Evolutionary conservation across 1,140 invertebrate genomes (phyloP).

Genomic region (Gryllus bimaculatus): DNA sequence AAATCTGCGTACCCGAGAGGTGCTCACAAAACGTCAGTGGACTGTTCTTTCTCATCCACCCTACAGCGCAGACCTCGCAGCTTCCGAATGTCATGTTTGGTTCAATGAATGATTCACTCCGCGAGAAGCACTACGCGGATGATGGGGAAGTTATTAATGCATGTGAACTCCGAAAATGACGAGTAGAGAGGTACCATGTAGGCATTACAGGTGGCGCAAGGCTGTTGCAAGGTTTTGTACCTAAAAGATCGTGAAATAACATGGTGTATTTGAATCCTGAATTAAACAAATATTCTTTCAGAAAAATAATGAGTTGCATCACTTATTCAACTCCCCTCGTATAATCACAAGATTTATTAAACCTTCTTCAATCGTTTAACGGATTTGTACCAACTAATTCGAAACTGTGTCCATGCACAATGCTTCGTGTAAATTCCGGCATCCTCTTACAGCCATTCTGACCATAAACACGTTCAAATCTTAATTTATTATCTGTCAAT

Average conservation of each 20-base stretch:
- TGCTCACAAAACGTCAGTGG: background rate
- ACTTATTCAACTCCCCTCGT: no score
- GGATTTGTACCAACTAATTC: no score
- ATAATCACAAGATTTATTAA: no score
- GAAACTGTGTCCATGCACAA: no score
- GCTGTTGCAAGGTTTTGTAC: background rate
- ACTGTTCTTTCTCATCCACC: constrained; percentile 7
- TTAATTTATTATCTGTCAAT: no score
- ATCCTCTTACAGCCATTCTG: no score
- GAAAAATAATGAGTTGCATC: no score
- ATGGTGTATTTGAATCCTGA: constrained; percentile 6
- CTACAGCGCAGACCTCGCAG: constrained; percentile 1
- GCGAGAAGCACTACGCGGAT: background rate
- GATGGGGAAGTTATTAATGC: background rate
- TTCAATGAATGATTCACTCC: background rate
- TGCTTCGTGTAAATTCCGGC: no score
- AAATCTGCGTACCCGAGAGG: no score
- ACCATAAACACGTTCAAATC: no score
- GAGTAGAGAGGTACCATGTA: background rate
- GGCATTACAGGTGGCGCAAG: background rate
- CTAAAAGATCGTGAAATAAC: background rate
- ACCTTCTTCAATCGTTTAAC: no score
- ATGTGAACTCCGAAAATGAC: background rate
- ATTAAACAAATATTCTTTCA: no score
- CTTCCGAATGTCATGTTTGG: background rate